Percentiles rank a stretch among this genome's conserved stretches.
These are phyloP conservation scores for Trochalopteron elliotii DNA, from an alignment of 2,113 vertebrate genomes.

Conservation along the genomic window DNA sequence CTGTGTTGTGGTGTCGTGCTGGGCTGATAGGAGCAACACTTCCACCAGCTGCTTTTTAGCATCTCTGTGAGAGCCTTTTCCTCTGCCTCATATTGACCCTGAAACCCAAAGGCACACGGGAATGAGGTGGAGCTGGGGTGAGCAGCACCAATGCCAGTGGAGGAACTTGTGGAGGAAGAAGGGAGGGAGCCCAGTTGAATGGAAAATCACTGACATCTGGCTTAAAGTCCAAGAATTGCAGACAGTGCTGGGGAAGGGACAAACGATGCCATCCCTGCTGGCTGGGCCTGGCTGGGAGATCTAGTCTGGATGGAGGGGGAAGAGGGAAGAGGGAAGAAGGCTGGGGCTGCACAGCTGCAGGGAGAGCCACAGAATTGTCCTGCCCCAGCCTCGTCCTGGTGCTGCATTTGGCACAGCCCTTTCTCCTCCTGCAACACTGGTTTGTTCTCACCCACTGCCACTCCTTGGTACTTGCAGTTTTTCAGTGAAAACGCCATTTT, in stretches of 20 bases:
- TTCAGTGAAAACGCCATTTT: neutral
- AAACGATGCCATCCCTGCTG: rapidly evolving
- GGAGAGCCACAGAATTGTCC: neutral
- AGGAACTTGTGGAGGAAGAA: neutral
- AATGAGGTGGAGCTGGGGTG: neutral
- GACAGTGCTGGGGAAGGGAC: neutral
- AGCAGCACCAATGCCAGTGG: neutral
- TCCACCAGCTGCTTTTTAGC: neutral
- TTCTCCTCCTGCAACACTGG: neutral
- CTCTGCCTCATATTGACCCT: neutral
- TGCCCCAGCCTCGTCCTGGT: neutral
- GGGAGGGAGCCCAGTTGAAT: neutral
- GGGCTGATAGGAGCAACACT: neutral
- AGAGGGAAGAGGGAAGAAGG: neutral
- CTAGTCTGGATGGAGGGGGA: neutral
- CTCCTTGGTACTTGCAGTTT: neutral
- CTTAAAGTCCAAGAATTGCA: constrained; percentile 36
- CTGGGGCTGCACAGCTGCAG: neutral
- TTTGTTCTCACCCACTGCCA: rapidly evolving
- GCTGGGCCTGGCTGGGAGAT: neutral
- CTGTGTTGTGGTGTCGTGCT: neutral
- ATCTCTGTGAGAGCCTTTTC: neutral
- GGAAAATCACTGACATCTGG: constrained; percentile 62
- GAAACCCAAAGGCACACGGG: neutral
- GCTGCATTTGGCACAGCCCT: rapidly evolving